phyloP scores from a whole-genome alignment of 37 sponge, comb jelly and placozoan species.

The Agelas oroides region DNA sequence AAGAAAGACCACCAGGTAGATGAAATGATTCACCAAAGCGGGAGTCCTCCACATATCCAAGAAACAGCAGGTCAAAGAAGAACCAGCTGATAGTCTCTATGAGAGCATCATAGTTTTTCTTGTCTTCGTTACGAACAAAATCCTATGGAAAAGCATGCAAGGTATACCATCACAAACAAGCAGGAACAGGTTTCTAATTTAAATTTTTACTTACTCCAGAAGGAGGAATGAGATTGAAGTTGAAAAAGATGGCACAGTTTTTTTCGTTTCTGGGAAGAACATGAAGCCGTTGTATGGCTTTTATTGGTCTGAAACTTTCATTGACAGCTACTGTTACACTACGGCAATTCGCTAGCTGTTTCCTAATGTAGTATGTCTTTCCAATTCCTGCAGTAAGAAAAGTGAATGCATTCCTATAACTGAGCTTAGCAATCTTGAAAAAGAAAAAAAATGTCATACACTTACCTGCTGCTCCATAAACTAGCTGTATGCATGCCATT shows the following conservation, averaged over 20 bases:
- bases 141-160: no score
- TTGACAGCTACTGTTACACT: conserved; percentile 43
- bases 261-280: background rate
- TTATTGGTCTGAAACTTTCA: conserved; percentile 39
- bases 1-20: conserved; percentile 47
- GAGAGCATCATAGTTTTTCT: conserved; percentile 35
- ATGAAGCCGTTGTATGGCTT: conserved; percentile 32
- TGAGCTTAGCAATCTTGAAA: no score
- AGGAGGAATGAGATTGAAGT: conserved; percentile 55
- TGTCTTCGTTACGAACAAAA: background rate
- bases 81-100: conserved; percentile 61
- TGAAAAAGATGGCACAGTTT: conserved; percentile 53
- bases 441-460: background rate
- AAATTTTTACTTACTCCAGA: background rate
- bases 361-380: conserved; percentile 67
- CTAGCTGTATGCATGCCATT: background rate
- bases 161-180: no score
- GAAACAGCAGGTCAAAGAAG: conserved; percentile 57
- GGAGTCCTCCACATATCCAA: conserved; percentile 75
- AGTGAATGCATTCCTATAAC: no score
- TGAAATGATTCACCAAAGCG: conserved; percentile 50
- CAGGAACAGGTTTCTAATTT: no score
- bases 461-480: conserved; percentile 36
- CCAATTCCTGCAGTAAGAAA: conserved; percentile 45
- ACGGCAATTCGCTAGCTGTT: background rate